Percentiles rank a stretch among this genome's conserved stretches.
Conservation (phyloP, 1,140 invertebrate genomes). For the Drosophila yakuba region DNA sequence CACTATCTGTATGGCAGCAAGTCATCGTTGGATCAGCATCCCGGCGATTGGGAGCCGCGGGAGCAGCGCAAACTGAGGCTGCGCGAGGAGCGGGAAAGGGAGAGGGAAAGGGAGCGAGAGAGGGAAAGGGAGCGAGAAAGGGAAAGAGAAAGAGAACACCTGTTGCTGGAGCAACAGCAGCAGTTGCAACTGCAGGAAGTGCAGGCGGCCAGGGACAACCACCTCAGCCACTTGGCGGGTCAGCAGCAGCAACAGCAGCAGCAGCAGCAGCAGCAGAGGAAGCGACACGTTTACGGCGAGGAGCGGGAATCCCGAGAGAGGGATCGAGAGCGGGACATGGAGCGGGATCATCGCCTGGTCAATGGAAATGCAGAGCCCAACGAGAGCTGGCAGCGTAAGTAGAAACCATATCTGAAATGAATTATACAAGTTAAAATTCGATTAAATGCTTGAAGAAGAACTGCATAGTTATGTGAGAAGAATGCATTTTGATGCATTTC, state of each 20-base stretch:
- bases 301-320: slow-evolving; percentile 31
- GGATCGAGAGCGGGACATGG: slow-evolving; percentile 31
- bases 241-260: slow-evolving; percentile 45
- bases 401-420: not conserved
- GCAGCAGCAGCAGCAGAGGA: slow-evolving; percentile 53
- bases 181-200: slow-evolving; percentile 60
- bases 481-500: too few relatives aligned
- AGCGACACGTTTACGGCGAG: slow-evolving; percentile 47
- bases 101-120: slow-evolving; percentile 45
- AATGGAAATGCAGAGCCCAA: slow-evolving; percentile 85
- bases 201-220: slow-evolving; percentile 49
- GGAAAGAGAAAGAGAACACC: slow-evolving; percentile 56
- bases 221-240: slow-evolving; percentile 39
- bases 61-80: slow-evolving; percentile 67
- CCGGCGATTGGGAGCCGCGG: slow-evolving; percentile 59
- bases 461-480: too few relatives aligned
- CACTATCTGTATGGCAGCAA: slow-evolving; percentile 81
- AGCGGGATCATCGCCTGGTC: slow-evolving; percentile 61
- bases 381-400: slow-evolving; percentile 87
- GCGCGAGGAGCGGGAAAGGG: slow-evolving; percentile 66
- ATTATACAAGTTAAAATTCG: not conserved
- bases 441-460: not conserved
- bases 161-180: slow-evolving; percentile 64
- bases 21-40: slow-evolving; percentile 65
- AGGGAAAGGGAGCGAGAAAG: slow-evolving; percentile 53